Evolutionary conservation across 2,888 invertebrate species (phyloP), one percentile per base, ranked within the genome.

Genomic region (Perithous albicinctus): DNA sequence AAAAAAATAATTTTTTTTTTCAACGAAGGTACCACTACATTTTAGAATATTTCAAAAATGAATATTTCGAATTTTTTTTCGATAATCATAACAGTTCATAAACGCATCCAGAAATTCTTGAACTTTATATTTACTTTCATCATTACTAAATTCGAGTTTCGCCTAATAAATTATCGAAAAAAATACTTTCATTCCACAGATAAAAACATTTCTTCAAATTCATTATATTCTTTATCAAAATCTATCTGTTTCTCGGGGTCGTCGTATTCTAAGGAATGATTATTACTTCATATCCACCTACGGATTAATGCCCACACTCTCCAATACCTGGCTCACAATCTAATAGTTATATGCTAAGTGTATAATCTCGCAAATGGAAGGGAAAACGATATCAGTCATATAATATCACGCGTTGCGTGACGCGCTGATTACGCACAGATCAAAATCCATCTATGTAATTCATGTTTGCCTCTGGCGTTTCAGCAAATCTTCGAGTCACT

Each of bases 341-440:
- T 32, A 43, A 59, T 59, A 32, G 18, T 70, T 32, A 72, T 38
- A 23, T 5, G 38, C 26, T 46, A 56, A 32, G 29, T 32, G 29
- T 18, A 29, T 46, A 56, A 70, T 46, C 54, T 54, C 12, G 41
- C 23, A 54, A 15, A 35, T 26, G 15, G 18, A 32, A 26, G 38
- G 29, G 46, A 61, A 66, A 63, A 61, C 59, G 48, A 72, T 76
- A 63, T 72, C 76, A 32, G 64, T 76, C 70, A 76, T 79, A 72
- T 32, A 20, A 38, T 66, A 41, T 76, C 59, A 51, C 41, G 72
- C 63, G 26, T 48, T 43, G 46, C 74, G 35, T 46, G 63, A 63
- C 46, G 64, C 51, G 20, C 41, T 35, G 38, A 66, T 80, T 75
- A 59, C 75, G 46, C 64, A 48, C 46, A 46, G 63, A 75, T 80